Evolutionary conservation across 2,797 vertebrate species (phyloP), one percentile per base, ranked within the genome.

Genomic region (Fringilla coelebs): DNA sequence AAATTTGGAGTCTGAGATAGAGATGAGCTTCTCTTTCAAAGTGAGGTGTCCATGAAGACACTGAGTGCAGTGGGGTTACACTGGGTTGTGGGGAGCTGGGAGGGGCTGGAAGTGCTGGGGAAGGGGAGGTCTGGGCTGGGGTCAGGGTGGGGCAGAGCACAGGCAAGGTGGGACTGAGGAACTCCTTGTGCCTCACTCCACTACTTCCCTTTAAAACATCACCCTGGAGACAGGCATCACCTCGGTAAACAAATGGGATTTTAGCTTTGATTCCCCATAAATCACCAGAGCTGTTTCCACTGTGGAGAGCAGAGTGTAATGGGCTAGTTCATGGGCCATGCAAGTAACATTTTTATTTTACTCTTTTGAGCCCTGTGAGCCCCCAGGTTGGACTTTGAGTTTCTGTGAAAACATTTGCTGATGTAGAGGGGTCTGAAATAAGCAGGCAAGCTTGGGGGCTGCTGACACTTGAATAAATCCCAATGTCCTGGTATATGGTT

Each of bases 391-490:
- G 51, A 61, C 81, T 92, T 24, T 38, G 90, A 77, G 62, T 85
- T 89, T 49, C 66, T 48, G 36, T 58, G 65, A 48, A 88, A 94
- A 48, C 79, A 38, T 94, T 90, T 75, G 66, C 82, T 94, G 92
- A 85, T 68, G 68, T 38, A 85, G 85, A 66, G 54, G 46, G 82
- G 77, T 40, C 85, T 88, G 90, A 93, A 96, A 95, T 88, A 92
- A 85, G 51, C 25, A 10, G 57, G 54, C 54, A 60, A 79, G 71
- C 93, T 89, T 32, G 43, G 68, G 81, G 94, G 90, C 75, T 94
- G 89, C 81, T 96, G 90, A 77, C 78, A 88, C 78, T 60, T 85
- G 72, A 93, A 90, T 83, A 93, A 93, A 94, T 95, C 93, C 89
- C 85, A 89, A 31, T 72, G 92, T 93, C 94, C 87, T 75, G 85